Conservation (phyloP, 1,140 invertebrate genomes). For the Popillia japonica region DNA sequence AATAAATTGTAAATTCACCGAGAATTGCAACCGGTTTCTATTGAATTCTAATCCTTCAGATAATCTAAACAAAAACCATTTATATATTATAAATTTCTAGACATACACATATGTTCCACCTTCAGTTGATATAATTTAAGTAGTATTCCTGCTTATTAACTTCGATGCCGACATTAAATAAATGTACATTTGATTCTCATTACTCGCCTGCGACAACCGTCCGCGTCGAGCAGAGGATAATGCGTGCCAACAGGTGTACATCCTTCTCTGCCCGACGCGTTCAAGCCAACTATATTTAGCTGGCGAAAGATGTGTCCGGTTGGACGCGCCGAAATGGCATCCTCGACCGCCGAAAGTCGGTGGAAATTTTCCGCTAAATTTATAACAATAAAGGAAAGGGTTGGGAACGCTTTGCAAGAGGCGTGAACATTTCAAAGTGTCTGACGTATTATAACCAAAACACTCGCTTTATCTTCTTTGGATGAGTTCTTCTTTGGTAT, state of each 20-base stretch:
- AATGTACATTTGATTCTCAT: conserved; percentile 23
- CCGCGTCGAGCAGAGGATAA: conserved; percentile 6
- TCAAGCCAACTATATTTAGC: conserved; percentile 4
- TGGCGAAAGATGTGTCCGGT: conserved; percentile 25
- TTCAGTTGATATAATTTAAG: background rate
- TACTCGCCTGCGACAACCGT: background rate
- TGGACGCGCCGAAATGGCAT: conserved; percentile 30
- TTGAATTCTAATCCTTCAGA: background rate
- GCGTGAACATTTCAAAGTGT: background rate
- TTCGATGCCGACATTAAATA: background rate
- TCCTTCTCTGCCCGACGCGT: background rate
- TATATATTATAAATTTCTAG: background rate
- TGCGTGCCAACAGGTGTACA: conserved; percentile 18
- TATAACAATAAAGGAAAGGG: conserved; percentile 27
- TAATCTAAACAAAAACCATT: too few species aligned
- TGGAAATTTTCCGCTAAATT: conserved; percentile 30
- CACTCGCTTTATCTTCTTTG: background rate
- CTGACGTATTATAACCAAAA: background rate
- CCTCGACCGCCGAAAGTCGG: conserved; percentile 21
- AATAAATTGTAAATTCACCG: too few species aligned
- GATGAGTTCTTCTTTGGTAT: background rate
- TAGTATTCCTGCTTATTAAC: background rate
- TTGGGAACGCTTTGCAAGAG: conserved; percentile 25
- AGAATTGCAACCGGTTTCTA: background rate
- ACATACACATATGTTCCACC: background rate